Base-by-base conservation (phyloP, 2,888 invertebrate genomes). In the Latheticus oryzae region DNA sequence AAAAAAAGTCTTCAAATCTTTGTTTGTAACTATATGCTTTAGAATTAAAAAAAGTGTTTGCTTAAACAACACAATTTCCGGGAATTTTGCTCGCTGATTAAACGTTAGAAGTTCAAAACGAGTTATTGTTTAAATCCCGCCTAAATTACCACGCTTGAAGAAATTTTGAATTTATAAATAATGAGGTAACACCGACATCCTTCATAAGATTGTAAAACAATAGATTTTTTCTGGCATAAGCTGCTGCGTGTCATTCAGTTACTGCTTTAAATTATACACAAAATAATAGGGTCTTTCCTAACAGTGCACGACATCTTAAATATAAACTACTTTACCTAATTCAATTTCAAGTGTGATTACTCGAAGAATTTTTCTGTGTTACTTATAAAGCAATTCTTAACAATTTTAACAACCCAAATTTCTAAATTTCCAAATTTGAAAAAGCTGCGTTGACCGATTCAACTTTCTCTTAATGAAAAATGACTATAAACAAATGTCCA, bases 171-270 rank as follows among this genome's bases (percentile, higher is more conserved):
- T 62, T 60, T 62, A 60, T 58, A 62, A 16, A 28, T 43, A 52
- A 37, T 62, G 62, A 62, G 53, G 62, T 57, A 62, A 62, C 38
- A 35, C 59, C 53, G 26, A 56, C 51, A 57, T 57, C 51, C 51
- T 57, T 57, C 57, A 52, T 37, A 32, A 32, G 23, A 24, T 33
- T 43, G 52, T 52, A 42, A 52, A 45, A 59, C 52, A 58, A 58
- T 48, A 23, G 54, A 43, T 42, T 61, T 61, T 54, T 61, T 42
- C 13, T 13, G 13, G 3, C 11, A 16, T 21, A 23, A 17, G 9
- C 37, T 5, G 32, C 21, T 51, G 52, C 33, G 42, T 52, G 52
- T 42, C 32, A 30, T 40, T 48, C 38, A 30, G 16, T 12, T 19
- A 43, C 9, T 43, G 28, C 28, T 30, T 43, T 30, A 28, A 45